Evolutionary conservation across 2,797 vertebrate species (phyloP), one percentile per base, ranked within the genome.

Genomic region (Xyrichtys novacula): DNA sequence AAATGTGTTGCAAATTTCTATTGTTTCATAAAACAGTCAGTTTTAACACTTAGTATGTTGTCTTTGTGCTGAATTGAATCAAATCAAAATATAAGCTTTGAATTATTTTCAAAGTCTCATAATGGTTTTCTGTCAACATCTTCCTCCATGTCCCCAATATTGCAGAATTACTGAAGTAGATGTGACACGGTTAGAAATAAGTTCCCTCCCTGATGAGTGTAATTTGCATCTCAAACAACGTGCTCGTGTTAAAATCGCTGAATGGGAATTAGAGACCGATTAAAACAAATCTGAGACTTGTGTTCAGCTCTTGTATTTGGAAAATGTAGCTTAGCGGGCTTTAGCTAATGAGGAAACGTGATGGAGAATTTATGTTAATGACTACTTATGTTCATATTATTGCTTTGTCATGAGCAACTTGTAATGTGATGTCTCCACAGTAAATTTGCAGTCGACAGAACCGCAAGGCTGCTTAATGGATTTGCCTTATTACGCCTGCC

Each of bases 281-380:
- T 72, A 63, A 59, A 66, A 47, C 44, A 20, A 69, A 57, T 54
- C 55, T 43, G 15, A 56, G 26, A 20, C 11, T 64, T 64, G 57
- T 53, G 48, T 70, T 71, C 10, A n/a, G 25, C 32, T 58, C 15
- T 11, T 31, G 12, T 40, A 26, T 71, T 74, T 54, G 50, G 38
- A 32, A 49, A 59, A 59, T 56, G 28, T 59, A 54, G 20, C 26
- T 60, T 42, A 69, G 48, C 40, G 26, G 52, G 19, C 48, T 34
- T 38, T 11, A 36, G 7, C 20, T 65, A 61, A 61, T 32, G 12
- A 57, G 46, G 62, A 72, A 71, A 58, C 31, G 16, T 74, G 49
- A 46, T 40, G 59, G 10, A 71, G 50, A 58, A 53, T 34, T 50
- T 50, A 54, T 57, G 36, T 39, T 14, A 38, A 65, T 40, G 26